Conservation (phyloP, 2,888 invertebrate species). For the Taphrorychus bicolor region DNA sequence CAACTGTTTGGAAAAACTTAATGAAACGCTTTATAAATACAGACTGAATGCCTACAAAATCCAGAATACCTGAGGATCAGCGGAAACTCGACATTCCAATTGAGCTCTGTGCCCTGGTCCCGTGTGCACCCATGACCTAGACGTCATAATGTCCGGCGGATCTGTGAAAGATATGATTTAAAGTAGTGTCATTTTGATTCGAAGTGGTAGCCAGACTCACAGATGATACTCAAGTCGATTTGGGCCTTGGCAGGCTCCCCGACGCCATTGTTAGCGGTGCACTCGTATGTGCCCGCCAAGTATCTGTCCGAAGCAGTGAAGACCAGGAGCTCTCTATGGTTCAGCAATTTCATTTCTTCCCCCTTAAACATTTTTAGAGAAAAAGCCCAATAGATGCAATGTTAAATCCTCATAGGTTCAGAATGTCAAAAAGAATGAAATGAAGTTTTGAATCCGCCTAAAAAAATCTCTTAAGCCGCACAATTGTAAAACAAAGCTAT, state of each 20-base stretch:
- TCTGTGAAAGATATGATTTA: constrained; percentile 62
- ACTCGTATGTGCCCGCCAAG: constrained; percentile 76
- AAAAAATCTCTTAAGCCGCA: too few species aligned
- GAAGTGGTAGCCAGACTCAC: constrained; percentile 63
- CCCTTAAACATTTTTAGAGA: too few species aligned
- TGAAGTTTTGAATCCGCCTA: too few species aligned
- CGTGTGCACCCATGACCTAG: constrained; percentile 75
- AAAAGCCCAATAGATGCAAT: too few species aligned
- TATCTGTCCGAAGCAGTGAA: constrained; percentile 72
- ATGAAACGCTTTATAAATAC: too few species aligned
- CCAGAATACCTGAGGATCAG: constrained; percentile 65
- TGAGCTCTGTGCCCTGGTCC: constrained; percentile 74
- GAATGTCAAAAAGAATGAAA: too few species aligned
- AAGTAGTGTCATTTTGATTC: neutral
- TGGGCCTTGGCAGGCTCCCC: constrained; percentile 73
- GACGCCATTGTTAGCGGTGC: constrained; percentile 76
- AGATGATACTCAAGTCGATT: constrained; percentile 74
- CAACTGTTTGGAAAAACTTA: too few species aligned
- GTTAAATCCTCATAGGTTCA: too few species aligned
- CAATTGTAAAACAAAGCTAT: too few species aligned
- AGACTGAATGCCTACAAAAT: neutral
- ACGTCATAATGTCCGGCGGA: constrained; percentile 73
- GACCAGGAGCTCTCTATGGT: constrained; percentile 67
- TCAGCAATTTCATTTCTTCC: constrained; percentile 67
- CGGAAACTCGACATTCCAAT: constrained; percentile 72